phyloP scores from a whole-genome alignment of 2,797 vertebrate genomes.

The Aplochiton taeniatus region DNA sequence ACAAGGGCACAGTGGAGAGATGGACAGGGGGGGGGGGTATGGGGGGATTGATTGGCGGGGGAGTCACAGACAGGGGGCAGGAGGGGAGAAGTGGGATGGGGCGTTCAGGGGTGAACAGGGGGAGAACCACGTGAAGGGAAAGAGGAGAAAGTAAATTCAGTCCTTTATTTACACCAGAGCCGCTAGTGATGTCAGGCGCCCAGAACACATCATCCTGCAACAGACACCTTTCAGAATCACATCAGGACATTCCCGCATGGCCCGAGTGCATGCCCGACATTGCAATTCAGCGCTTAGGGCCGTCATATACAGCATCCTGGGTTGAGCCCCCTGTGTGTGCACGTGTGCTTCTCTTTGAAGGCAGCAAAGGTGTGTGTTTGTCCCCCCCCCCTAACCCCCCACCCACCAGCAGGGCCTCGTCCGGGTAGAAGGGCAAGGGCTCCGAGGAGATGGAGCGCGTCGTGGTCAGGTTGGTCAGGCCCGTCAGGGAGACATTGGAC shows the following conservation, averaged over 20 bases:
- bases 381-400: background rate
- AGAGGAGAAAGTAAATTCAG: background rate
- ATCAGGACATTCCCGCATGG: background rate
- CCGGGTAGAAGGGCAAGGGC: constrained; percentile 71
- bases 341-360: background rate
- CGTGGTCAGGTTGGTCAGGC: constrained; percentile 66
- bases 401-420: constrained; percentile 88
- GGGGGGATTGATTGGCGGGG: background rate
- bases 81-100: constrained; percentile 7
- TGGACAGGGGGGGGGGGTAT: background rate
- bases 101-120: background rate
- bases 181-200: background rate
- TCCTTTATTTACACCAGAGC: background rate
- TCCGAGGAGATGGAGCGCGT: constrained; percentile 85
- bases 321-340: background rate
- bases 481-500: constrained; percentile 92
- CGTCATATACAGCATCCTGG: background rate
- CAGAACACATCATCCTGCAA: background rate
- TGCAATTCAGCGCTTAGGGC: background rate
- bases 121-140: background rate
- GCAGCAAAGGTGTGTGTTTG: background rate
- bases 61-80: too few species aligned
- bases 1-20: background rate
- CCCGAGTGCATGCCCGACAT: background rate
- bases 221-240: constrained; percentile 1